Percentiles rank a stretch among this genome's conserved stretches.
These are phyloP conservation scores for Tromatobia lineatoria DNA, from an alignment of 2,888 invertebrate species.

Conservation along the genomic window DNA sequence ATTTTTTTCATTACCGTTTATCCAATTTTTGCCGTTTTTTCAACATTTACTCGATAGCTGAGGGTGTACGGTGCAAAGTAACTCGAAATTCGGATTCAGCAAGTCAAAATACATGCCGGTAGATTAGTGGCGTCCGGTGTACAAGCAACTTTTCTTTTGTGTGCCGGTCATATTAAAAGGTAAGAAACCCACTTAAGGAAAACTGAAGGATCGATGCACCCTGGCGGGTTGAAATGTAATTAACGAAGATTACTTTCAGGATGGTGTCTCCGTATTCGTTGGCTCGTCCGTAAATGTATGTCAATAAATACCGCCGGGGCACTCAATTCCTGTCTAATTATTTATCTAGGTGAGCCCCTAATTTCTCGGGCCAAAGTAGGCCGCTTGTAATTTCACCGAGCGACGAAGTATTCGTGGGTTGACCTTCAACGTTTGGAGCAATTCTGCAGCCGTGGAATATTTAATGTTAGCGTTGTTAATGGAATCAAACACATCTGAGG, in stretches of 20 bases:
- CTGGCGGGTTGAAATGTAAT: neutral
- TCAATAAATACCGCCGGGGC: constrained; percentile 47
- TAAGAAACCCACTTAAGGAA: neutral
- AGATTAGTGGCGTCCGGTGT: no score
- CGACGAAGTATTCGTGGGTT: constrained; percentile 27
- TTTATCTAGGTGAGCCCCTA: constrained; percentile 56
- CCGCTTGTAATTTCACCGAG: constrained; percentile 51
- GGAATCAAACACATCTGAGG: constrained; percentile 41
- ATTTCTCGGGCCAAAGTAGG: constrained; percentile 56
- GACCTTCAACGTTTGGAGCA: neutral
- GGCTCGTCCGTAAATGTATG: constrained; percentile 6
- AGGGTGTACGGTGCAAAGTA: no score
- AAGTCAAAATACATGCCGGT: no score
- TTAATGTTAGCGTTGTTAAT: constrained; percentile 53
- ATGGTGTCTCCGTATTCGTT: neutral
- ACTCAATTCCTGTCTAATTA: constrained; percentile 60
- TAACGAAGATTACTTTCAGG: constrained; percentile 16
- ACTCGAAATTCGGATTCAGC: no score
- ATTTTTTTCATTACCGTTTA: no score
- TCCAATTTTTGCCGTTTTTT: no score
- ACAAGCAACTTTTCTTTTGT: no score
- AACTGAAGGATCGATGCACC: neutral
- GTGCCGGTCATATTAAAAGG: no score
- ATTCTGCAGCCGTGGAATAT: constrained; percentile 6
- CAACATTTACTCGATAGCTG: no score